Conservation (phyloP, 2,888 invertebrate genomes). For the Mesorhabditis belari region DNA sequence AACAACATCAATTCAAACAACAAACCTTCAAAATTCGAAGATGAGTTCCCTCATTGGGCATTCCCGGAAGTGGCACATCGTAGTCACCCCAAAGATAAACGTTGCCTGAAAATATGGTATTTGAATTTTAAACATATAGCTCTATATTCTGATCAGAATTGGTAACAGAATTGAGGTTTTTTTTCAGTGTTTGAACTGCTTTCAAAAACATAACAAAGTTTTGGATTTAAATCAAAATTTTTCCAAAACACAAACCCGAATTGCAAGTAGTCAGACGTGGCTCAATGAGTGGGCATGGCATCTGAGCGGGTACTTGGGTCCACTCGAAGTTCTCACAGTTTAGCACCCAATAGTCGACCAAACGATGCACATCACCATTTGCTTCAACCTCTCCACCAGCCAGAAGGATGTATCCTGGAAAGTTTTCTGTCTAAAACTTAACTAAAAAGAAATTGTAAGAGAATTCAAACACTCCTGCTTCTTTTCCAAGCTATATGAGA, state of each 20-base stretch:
- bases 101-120: constrained; percentile 27
- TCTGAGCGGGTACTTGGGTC: constrained; percentile 46
- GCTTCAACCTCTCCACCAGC: constrained; percentile 50
- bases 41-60: constrained; percentile 47
- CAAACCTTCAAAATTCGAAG: constrained; percentile 42
- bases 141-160: not conserved
- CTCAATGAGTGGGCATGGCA: constrained; percentile 50
- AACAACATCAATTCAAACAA: not conserved
- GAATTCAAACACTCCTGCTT: not conserved
- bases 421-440: not conserved
- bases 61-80: constrained; percentile 50
- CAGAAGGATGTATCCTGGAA: constrained; percentile 44
- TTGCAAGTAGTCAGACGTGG: constrained; percentile 47
- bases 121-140: not conserved
- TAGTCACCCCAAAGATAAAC: constrained; percentile 52
- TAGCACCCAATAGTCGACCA: constrained; percentile 48
- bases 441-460: not conserved
- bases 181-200: not conserved
- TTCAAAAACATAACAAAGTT: not conserved
- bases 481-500: not conserved
- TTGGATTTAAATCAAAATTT: not conserved
- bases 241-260: constrained; percentile 21
- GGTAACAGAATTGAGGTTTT: constrained; percentile 2
- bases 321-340: constrained; percentile 47
- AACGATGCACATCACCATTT: constrained; percentile 37